These are phyloP conservation scores for Drosophila barbarae DNA, from an alignment of 2,888 invertebrate species.

Conservation along the genomic window DNA sequence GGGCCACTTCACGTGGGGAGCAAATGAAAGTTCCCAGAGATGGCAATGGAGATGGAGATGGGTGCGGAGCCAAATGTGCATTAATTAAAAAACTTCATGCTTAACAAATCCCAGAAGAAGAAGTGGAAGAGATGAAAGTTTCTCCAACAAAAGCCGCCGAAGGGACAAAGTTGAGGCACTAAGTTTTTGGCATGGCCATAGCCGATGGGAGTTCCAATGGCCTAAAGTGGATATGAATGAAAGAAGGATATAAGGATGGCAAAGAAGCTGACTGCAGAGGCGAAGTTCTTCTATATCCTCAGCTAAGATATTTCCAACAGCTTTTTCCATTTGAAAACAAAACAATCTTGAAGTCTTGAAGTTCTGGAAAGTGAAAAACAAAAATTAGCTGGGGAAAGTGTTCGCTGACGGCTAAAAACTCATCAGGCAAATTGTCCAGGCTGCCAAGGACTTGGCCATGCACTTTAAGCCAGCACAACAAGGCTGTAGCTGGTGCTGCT, in stretches of 20 bases:
- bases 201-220: constrained; percentile 10
- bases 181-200: constrained; percentile 13
- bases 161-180: constrained; percentile 22
- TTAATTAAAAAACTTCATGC: constrained; percentile 42
- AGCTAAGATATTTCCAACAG: not conserved
- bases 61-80: constrained; percentile 18
- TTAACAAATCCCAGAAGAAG: constrained; percentile 21
- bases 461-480: not conserved
- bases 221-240: not conserved
- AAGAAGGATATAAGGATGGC: not conserved
- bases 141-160: constrained; percentile 15
- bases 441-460: constrained; percentile 3
- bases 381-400: constrained; percentile 8
- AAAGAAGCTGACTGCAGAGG: not conserved
- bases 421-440: constrained; percentile 56
- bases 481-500: constrained; percentile 1
- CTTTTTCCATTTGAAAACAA: not conserved
- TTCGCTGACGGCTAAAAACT: constrained; percentile 48
- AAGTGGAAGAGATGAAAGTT: constrained; percentile 8
- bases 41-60: not conserved
- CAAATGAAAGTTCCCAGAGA: constrained; percentile 4
- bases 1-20: constrained; percentile 6
- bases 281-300: too few species aligned
- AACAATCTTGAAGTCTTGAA: not conserved
- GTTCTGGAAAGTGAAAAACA: not conserved